Evolutionary conservation across 2,113 vertebrate genomes (phyloP).

Genomic region (Mionectes macconnelli): DNA sequence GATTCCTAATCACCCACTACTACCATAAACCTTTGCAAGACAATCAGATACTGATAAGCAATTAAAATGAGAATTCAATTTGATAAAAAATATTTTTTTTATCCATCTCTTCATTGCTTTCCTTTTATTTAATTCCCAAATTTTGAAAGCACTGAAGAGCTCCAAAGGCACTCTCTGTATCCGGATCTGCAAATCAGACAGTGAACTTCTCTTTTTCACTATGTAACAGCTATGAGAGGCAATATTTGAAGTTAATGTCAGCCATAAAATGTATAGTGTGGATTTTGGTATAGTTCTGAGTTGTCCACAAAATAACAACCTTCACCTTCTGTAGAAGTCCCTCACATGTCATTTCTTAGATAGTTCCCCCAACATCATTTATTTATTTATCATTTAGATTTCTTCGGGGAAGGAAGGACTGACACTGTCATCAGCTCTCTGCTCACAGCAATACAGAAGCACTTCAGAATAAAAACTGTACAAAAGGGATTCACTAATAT

Average conservation of each 20-base stretch:
- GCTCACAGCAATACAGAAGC: neutral
- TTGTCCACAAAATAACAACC: neutral
- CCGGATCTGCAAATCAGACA: neutral
- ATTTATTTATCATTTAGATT: neutral
- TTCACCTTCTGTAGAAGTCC: neutral
- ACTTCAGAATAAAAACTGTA: neutral
- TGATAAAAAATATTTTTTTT: neutral
- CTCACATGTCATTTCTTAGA: neutral
- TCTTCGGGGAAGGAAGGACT: neutral
- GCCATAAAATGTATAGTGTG: neutral
- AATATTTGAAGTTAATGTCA: neutral
- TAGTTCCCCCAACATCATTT: neutral
- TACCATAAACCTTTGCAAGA: neutral
- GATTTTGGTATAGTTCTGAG: neutral
- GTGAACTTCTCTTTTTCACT: neutral
- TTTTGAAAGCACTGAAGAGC: neutral
- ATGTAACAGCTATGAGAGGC: neutral
- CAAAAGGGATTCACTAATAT: neutral
- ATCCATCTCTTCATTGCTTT: neutral
- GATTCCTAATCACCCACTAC: neutral
- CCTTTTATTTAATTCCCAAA: neutral
- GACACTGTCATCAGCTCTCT: neutral
- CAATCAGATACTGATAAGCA: neutral
- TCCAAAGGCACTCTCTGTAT: neutral
- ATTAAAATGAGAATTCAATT: neutral